phyloP scores from a whole-genome alignment of 2,113 vertebrate genomes.

The Lucifuga dentata region DNA sequence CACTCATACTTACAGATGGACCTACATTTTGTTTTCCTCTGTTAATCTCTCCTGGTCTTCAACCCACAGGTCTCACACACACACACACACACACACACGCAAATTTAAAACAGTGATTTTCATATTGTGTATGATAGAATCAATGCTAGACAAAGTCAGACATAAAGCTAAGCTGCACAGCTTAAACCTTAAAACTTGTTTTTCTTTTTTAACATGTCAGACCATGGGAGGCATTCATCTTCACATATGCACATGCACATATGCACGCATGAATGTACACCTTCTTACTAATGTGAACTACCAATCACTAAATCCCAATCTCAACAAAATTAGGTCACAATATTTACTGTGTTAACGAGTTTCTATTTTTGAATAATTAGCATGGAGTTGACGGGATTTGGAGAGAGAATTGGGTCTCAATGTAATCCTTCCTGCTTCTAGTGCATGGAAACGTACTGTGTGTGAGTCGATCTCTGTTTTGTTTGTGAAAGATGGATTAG shows the following conservation, averaged over 20 bases:
- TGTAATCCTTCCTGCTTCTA: slow-evolving; percentile 59
- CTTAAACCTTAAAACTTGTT: slow-evolving; percentile 6
- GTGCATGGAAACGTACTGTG: slow-evolving; percentile 46
- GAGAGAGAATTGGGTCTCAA: slow-evolving; percentile 70
- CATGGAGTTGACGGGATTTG: slow-evolving; percentile 64
- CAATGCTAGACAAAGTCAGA: background rate
- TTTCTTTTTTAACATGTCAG: slow-evolving; percentile 9
- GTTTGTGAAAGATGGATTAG: slow-evolving; percentile 22
- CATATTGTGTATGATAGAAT: no score
- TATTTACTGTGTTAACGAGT: slow-evolving; percentile 83
- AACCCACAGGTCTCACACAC: no score
- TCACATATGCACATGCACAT: slow-evolving; percentile 10
- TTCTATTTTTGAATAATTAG: slow-evolving; percentile 84
- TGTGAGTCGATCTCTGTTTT: slow-evolving; percentile 27
- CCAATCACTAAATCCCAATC: slow-evolving; percentile 67
- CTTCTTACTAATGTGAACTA: background rate
- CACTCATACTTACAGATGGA: slow-evolving; percentile 7
- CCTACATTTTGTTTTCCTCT: no score
- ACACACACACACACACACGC: no score
- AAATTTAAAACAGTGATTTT: no score
- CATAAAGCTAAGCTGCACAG: background rate
- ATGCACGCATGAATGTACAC: slow-evolving; percentile 4
- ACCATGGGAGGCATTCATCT: slow-evolving; percentile 11
- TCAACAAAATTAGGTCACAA: slow-evolving; percentile 76
- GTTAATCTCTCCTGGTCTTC: no score